These are phyloP conservation scores for Temnopleurus reevesii DNA, from an alignment of 53 echinoderm and acorn worm genomes.

Conservation along the genomic window DNA sequence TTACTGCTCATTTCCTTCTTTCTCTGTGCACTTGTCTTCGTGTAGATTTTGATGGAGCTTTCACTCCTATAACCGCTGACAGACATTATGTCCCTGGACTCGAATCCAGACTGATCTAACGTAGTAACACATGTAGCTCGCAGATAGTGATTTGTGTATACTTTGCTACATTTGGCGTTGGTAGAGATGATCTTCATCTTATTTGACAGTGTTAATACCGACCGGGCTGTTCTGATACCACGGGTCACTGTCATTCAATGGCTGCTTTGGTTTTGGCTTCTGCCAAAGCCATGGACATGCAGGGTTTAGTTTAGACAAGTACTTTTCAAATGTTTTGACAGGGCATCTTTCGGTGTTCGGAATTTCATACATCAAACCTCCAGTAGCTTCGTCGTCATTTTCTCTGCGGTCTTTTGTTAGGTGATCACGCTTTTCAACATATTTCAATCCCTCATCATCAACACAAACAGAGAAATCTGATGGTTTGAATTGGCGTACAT, in stretches of 20 bases:
- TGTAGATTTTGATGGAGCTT: constrained; percentile 22
- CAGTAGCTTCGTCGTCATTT: constrained; percentile 49
- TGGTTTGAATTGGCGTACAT: constrained; percentile 55
- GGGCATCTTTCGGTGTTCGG: constrained; percentile 54
- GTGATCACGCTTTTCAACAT: constrained; percentile 57
- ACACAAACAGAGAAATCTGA: constrained; percentile 54
- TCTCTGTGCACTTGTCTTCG: constrained; percentile 31
- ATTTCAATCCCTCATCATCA: constrained; percentile 50
- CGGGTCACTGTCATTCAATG: constrained; percentile 16
- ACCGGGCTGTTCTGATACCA: constrained; percentile 59
- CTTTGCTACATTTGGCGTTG: constrained; percentile 43
- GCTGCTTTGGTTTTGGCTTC: constrained; percentile 27
- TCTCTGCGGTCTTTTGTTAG: constrained; percentile 64
- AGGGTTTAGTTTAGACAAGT: constrained; percentile 57
- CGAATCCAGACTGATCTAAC: constrained; percentile 8
- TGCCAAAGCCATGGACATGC: too few species aligned
- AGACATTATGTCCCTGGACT: constrained; percentile 11
- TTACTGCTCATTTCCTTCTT: constrained; percentile 44
- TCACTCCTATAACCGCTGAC: constrained; percentile 39
- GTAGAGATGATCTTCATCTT: constrained; percentile 63
- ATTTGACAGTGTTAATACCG: constrained; percentile 56
- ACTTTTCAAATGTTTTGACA: constrained; percentile 54
- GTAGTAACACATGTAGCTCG: constrained; percentile 21
- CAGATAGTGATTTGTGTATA: constrained; percentile 61
- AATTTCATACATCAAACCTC: constrained; percentile 65